Conservation (phyloP, 2,113 vertebrate species). For the Nesogale talazaci region DNA sequence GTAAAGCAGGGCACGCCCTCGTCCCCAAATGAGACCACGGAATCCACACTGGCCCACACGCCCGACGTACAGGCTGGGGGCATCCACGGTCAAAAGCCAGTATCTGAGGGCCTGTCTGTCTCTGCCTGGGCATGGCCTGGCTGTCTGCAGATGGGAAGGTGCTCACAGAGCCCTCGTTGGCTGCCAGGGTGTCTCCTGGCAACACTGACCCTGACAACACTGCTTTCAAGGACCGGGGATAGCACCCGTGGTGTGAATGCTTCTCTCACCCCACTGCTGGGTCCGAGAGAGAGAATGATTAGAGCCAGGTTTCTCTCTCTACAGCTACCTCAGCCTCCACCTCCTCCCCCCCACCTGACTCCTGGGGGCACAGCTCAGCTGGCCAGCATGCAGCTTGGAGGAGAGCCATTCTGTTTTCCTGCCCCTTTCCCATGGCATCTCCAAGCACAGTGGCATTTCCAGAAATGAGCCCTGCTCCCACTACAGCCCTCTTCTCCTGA, state of each 20-base stretch:
- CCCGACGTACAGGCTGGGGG: neutral
- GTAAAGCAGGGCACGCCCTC: neutral
- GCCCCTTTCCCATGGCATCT: neutral
- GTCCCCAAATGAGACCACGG: neutral
- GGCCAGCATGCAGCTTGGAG: neutral
- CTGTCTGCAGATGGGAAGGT: neutral
- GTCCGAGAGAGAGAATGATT: neutral
- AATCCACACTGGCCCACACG: neutral
- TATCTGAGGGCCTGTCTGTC: neutral
- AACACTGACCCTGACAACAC: neutral
- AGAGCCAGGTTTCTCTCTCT: neutral
- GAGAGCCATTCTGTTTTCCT: neutral
- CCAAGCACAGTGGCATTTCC: neutral
- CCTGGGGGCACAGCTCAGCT: neutral
- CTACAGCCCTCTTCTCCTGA: neutral
- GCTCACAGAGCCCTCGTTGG: neutral
- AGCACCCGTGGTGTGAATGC: neutral
- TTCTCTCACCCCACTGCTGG: neutral
- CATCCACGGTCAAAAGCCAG: too few species aligned
- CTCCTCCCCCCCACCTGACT: neutral
- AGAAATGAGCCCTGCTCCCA: neutral
- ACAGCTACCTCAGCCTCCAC: neutral
- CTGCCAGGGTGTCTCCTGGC: neutral
- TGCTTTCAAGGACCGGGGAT: neutral
- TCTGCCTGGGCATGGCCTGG: neutral